Percentiles rank a stretch among this genome's conserved stretches.
These are phyloP conservation scores for Enteromius unitaeniatus DNA, from an alignment of 2,797 vertebrate genomes.

Conservation along the genomic window DNA sequence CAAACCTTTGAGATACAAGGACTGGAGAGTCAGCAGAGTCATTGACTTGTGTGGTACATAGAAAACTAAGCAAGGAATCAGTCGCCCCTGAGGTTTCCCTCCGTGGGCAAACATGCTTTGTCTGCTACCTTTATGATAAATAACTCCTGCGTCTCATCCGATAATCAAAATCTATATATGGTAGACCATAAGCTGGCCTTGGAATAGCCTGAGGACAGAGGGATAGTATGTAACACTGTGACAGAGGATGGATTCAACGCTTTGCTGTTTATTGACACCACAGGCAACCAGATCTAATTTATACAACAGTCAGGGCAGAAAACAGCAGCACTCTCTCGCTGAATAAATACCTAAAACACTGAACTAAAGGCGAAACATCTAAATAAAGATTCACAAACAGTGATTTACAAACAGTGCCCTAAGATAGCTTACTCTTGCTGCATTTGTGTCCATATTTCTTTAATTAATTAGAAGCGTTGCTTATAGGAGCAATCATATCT, in stretches of 20 bases:
- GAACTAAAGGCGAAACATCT: background rate
- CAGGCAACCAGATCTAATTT: background rate
- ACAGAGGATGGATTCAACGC: background rate
- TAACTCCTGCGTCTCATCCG: background rate
- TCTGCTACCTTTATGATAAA: conserved; percentile 23
- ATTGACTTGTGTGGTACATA: conserved; percentile 1
- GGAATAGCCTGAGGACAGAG: background rate
- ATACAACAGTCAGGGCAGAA: background rate
- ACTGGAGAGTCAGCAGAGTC: background rate
- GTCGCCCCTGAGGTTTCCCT: conserved; percentile 16
- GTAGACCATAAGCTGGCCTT: background rate
- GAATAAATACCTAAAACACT: background rate
- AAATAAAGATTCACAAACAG: background rate
- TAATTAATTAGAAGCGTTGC: background rate
- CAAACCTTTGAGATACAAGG: conserved; percentile 25
- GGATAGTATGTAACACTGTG: background rate
- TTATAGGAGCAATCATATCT: background rate
- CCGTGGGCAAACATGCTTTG: background rate
- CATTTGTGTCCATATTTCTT: background rate
- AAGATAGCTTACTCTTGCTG: background rate
- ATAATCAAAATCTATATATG: conserved; percentile 13
- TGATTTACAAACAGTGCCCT: background rate
- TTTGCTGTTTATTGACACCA: background rate
- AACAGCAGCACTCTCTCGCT: background rate
- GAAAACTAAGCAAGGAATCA: background rate